Evolutionary conservation across 53 echinoderm and acorn worm genomes (phyloP).

Genomic region (Apostichopus leukothele): DNA sequence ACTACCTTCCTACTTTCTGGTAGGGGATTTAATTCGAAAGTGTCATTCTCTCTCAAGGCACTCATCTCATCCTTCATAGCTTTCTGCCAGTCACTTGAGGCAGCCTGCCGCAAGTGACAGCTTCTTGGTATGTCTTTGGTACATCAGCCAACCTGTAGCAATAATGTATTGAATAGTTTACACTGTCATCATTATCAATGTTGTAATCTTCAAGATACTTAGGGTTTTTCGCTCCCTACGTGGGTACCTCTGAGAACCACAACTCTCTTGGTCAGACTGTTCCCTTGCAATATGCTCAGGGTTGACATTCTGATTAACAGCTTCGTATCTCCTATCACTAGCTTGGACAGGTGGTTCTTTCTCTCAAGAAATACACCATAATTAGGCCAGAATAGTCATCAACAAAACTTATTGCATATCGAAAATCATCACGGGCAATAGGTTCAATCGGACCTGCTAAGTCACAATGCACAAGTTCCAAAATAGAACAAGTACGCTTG

Average conservation of each 20-base stretch:
- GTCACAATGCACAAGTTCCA: slow-evolving; percentile 59
- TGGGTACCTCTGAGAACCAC: slow-evolving; percentile 20
- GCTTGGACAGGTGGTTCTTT: no score
- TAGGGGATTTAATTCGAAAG: slow-evolving; percentile 43
- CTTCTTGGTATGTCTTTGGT: slow-evolving; percentile 52
- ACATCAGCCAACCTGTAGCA: slow-evolving; percentile 47
- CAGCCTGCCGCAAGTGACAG: background rate
- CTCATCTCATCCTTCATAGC: slow-evolving; percentile 8
- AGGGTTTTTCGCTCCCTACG: slow-evolving; percentile 32
- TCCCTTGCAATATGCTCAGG: no score
- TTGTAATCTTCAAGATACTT: slow-evolving; percentile 43
- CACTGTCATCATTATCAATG: slow-evolving; percentile 13
- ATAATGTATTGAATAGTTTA: slow-evolving; percentile 15
- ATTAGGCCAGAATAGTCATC: slow-evolving; percentile 54
- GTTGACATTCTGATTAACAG: no score
- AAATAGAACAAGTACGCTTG: background rate
- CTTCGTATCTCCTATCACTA: no score
- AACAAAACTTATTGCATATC: slow-evolving; percentile 46
- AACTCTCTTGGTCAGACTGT: background rate
- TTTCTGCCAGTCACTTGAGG: slow-evolving; percentile 42
- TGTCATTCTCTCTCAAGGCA: slow-evolving; percentile 47
- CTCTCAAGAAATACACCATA: background rate
- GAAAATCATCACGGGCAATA: slow-evolving; percentile 3
- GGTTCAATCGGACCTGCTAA: slow-evolving; percentile 52
- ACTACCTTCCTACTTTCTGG: slow-evolving; percentile 41